Percentiles rank a stretch among this genome's conserved stretches.
Evolutionary conservation across 2,888 invertebrate genomes (phyloP).

Genomic region (Gastracanthus pulcherrimus): DNA sequence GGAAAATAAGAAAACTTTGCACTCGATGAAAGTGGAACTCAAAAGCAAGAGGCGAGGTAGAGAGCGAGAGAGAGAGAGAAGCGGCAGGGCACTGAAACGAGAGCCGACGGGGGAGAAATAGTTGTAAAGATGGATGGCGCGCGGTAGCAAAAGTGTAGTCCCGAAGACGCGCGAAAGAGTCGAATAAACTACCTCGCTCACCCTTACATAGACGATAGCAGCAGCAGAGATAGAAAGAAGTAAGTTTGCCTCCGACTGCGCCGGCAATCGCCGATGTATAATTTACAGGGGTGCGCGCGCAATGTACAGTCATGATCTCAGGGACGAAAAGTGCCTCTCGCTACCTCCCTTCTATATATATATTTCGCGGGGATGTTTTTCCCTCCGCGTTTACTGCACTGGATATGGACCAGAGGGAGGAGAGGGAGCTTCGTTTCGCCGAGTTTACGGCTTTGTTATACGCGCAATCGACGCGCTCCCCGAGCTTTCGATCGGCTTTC

Average conservation of each 20-base stretch:
- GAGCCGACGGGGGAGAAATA: constrained; percentile 17
- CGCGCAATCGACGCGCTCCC: constrained; percentile 24
- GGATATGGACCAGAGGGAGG: too few relatives aligned
- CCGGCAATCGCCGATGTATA: constrained; percentile 30
- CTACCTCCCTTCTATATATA: too few relatives aligned
- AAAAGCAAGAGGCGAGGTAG: constrained; percentile 21
- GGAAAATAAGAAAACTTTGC: constrained; percentile 51
- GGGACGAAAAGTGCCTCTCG: background rate
- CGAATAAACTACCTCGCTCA: constrained; percentile 28
- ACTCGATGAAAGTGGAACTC: constrained; percentile 37
- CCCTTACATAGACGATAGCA: background rate
- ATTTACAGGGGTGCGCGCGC: constrained; percentile 13
- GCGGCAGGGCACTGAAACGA: background rate
- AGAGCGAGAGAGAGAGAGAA: background rate
- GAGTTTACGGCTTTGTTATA: constrained; percentile 45
- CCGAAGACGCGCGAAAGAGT: constrained; percentile 29
- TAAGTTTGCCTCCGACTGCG: constrained; percentile 11
- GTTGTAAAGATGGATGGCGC: constrained; percentile 23
- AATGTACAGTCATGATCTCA: constrained; percentile 20
- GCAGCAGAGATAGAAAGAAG: constrained; percentile 11
- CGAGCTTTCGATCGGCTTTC: background rate
- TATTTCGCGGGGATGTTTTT: constrained; percentile 35
- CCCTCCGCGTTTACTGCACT: constrained; percentile 1
- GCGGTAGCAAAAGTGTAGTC: background rate
- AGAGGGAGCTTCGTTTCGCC: background rate